Conservation (phyloP, 2,797 vertebrate species). For the Smutsia temminckii region DNA sequence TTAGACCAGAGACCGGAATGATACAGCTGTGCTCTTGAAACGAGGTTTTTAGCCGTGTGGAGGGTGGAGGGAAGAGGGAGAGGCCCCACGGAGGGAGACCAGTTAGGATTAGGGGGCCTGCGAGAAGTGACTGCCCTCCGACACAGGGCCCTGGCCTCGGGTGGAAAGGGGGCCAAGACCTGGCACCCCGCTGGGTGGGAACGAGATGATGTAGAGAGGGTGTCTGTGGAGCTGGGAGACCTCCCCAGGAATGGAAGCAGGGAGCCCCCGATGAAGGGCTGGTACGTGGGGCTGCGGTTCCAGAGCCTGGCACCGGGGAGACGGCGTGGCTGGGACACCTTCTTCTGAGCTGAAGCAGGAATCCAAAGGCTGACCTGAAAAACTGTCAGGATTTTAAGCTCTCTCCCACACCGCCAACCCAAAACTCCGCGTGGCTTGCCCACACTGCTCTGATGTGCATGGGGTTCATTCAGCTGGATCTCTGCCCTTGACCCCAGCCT, state of each 20-base stretch:
- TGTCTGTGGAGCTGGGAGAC: no score
- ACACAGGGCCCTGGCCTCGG: no score
- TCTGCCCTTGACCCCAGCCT: no score
- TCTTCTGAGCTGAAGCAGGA: background rate
- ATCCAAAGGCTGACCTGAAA: background rate
- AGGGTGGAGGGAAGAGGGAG: no score
- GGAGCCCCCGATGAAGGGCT: background rate
- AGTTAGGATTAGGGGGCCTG: accelerated
- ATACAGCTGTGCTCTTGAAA: background rate
- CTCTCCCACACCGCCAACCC: accelerated
- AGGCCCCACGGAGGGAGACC: background rate
- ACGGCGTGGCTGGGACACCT: background rate
- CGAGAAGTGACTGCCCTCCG: background rate
- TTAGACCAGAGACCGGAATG: background rate
- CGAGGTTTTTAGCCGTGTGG: background rate
- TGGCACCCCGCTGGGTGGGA: background rate
- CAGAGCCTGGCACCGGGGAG: no score
- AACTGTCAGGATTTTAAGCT: background rate
- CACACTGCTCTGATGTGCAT: background rate
- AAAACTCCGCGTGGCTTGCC: background rate
- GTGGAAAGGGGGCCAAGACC: no score
- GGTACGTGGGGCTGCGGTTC: background rate
- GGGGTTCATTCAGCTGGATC: background rate
- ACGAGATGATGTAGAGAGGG: accelerated
- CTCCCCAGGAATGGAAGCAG: no score